Percentiles rank a stretch among this genome's conserved stretches.
Evolutionary conservation across 2,113 vertebrate species (phyloP).

Genomic region (Alosa alosa): DNA sequence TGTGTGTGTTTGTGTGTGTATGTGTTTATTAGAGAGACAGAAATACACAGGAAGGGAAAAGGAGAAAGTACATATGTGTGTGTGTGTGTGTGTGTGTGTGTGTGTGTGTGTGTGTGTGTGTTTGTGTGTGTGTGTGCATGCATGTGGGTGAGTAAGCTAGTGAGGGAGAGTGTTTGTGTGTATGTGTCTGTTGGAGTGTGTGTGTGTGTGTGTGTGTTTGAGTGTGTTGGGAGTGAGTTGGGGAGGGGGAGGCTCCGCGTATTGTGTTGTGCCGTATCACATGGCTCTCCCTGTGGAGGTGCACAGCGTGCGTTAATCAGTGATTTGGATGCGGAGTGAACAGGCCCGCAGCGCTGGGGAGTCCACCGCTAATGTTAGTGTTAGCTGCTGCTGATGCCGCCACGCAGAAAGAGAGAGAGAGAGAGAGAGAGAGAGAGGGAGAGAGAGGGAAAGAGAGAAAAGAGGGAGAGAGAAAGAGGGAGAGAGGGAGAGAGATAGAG

Average conservation of each 20-base stretch:
- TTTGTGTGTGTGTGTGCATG: neutral
- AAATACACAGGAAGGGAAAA: neutral
- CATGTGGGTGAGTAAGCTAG: neutral
- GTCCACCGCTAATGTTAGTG: neutral
- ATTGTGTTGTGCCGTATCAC: slow-evolving; percentile 35
- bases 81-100: neutral
- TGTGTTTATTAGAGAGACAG: neutral
- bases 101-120: too few species aligned
- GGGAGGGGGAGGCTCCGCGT: neutral
- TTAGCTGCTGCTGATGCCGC: neutral
- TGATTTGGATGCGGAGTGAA: slow-evolving; percentile 46
- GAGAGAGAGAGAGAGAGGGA: too few species aligned
- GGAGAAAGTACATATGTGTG: neutral
- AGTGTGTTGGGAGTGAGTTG: neutral
- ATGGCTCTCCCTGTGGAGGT: slow-evolving; percentile 24
- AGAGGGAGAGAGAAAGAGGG: neutral
- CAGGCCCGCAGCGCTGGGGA: slow-evolving; percentile 31
- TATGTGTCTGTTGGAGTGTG: neutral
- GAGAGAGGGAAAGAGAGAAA: neutral
- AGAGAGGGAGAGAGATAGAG: neutral
- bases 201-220: neutral
- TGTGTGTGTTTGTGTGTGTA: neutral
- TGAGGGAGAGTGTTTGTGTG: too few species aligned
- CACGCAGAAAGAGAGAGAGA: neutral
- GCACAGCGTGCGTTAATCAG: slow-evolving; percentile 39